Conservation (phyloP, 1,140 invertebrate genomes). For the Heliconius congener region DNA sequence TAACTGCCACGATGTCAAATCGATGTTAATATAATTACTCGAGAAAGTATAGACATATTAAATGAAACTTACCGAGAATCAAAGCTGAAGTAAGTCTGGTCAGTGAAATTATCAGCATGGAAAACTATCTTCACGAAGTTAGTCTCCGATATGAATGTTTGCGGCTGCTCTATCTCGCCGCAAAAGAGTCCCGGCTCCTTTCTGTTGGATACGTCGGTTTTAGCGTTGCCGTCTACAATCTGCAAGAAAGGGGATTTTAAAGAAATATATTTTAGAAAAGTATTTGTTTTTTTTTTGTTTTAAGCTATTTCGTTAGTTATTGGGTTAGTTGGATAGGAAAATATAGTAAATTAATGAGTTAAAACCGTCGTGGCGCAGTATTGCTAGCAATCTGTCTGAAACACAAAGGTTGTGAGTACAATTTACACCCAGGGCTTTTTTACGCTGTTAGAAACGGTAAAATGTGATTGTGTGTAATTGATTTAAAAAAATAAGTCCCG, state of each 20-base stretch:
- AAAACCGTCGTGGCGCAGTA: background rate
- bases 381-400: no score
- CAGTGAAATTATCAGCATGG: constrained; percentile 95
- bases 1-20: no score
- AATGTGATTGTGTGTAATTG: no score
- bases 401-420: no score
- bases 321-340: background rate
- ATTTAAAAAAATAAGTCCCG: no score
- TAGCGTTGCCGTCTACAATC: constrained; percentile 86
- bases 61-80: constrained; percentile 76
- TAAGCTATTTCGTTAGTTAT: background rate
- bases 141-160: constrained; percentile 96
- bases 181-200: constrained; percentile 94
- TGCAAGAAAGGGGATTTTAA: constrained; percentile 38
- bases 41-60: no score
- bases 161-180: constrained; percentile 95
- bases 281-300: background rate
- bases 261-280: background rate
- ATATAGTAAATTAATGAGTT: background rate
- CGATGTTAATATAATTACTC: no score
- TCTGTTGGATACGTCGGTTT: constrained; percentile 91
- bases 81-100: constrained; percentile 87
- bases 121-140: constrained; percentile 95
- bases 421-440: no score
- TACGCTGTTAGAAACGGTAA: no score